Evolutionary conservation across 2,113 vertebrate species (phyloP).

Genomic region (Clarias magur): DNA sequence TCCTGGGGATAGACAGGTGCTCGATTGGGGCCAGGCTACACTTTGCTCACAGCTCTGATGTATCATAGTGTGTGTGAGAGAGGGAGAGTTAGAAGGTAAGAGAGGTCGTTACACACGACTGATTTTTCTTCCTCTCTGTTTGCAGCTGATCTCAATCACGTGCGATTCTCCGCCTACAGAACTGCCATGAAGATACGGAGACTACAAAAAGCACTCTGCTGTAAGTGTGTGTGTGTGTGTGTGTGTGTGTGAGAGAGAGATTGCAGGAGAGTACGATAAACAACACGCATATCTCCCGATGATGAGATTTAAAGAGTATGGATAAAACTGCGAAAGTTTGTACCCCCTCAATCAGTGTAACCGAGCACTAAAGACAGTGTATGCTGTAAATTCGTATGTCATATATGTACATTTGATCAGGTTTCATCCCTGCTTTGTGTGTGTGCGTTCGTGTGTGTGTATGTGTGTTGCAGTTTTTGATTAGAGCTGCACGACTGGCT

Average conservation of each 20-base stretch:
- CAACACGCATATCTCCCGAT: neutral
- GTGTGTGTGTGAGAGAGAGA: neutral
- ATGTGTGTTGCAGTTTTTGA: neutral
- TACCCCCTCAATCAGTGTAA: neutral
- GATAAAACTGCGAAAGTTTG: neutral
- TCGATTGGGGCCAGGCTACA: neutral
- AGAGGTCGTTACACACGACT: conserved; percentile 3
- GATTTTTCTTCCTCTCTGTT: neutral
- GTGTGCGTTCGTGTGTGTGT: neutral
- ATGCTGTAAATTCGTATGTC: neutral
- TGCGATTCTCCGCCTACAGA: conserved; percentile 97
- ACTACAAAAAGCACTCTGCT: conserved; percentile 92
- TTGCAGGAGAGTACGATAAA: too few species aligned
- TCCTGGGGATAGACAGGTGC: neutral
- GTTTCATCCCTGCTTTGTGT: conserved; percentile 81
- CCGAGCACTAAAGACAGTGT: neutral
- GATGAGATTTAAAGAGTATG: neutral
- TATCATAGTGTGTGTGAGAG: neutral
- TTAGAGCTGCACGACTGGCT: conserved; percentile 34
- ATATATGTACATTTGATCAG: neutral
- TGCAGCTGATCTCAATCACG: conserved; percentile 94
- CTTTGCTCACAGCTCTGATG: neutral
- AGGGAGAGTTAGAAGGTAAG: neutral
- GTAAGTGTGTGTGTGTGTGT: conserved; percentile 76
- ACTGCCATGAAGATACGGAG: conserved; percentile 98